phyloP scores from a whole-genome alignment of 2,797 vertebrate species.

The Crocodylus rhombifer region DNA sequence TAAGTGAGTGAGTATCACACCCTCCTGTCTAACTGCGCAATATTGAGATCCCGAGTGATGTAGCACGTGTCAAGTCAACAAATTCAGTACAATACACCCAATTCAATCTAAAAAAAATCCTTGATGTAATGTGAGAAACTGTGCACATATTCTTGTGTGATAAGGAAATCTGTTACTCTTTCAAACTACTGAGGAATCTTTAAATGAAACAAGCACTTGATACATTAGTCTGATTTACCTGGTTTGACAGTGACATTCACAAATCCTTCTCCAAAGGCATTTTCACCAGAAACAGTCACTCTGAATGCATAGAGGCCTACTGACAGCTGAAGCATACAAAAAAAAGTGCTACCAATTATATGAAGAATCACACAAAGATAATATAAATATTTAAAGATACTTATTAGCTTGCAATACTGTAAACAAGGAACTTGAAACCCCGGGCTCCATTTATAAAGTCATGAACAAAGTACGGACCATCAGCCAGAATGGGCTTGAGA shows the following conservation, averaged over 20 bases:
- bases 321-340: slow-evolving; percentile 79
- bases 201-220: background rate
- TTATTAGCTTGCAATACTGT: background rate
- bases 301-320: slow-evolving; percentile 82
- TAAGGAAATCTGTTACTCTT: background rate
- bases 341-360: background rate
- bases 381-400: background rate
- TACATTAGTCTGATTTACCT: slow-evolving; percentile 74
- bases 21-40: too few species aligned
- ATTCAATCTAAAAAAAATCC: background rate
- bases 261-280: slow-evolving; percentile 83
- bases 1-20: too few species aligned
- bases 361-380: background rate
- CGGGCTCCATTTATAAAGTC: background rate
- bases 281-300: slow-evolving; percentile 82
- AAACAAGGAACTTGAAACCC: background rate
- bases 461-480: background rate
- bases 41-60: too few species aligned
- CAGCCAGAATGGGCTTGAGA: background rate
- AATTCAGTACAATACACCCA: fast-evolving
- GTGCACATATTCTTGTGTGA: background rate
- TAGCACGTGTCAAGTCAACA: too few species aligned
- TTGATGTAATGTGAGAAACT: background rate
- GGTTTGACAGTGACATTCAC: slow-evolving; percentile 85
- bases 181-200: background rate